phyloP scores from a whole-genome alignment of 2,113 vertebrate species.

The Peromyscus leucopus region DNA sequence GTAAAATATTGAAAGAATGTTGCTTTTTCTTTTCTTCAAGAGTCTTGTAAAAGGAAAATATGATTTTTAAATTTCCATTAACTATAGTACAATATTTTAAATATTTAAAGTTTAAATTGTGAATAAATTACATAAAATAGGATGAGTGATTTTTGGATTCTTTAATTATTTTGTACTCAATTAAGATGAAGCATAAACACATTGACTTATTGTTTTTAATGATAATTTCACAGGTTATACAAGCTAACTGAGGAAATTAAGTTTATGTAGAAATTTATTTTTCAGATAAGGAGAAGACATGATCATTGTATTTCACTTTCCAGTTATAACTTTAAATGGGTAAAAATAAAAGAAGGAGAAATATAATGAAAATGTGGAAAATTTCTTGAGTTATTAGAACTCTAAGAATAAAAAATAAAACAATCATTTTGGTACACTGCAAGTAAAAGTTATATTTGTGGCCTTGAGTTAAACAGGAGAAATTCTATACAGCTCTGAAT shows the following conservation, averaged over 20 bases:
- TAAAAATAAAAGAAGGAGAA: neutral
- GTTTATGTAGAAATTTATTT: neutral
- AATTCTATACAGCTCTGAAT: neutral
- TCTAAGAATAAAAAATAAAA: neutral
- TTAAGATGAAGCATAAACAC: neutral
- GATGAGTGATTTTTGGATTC: neutral
- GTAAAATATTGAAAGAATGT: neutral
- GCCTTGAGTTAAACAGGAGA: neutral
- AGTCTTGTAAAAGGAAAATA: neutral
- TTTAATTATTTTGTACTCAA: neutral
- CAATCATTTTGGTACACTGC: neutral
- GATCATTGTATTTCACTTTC: constrained; percentile 20
- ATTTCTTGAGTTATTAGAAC: neutral
- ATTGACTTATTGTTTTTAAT: neutral
- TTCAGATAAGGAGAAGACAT: neutral
- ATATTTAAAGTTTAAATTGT: neutral
- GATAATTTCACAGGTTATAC: neutral
- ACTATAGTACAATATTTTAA: neutral
- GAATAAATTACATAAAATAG: neutral
- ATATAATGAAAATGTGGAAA: neutral
- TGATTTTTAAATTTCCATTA: neutral
- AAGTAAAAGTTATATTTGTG: neutral
- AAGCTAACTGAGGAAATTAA: neutral
- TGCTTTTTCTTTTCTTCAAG: neutral
- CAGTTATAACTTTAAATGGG: neutral